Conservation (phyloP, 1,140 invertebrate species). For the Drosophila navojoa region DNA sequence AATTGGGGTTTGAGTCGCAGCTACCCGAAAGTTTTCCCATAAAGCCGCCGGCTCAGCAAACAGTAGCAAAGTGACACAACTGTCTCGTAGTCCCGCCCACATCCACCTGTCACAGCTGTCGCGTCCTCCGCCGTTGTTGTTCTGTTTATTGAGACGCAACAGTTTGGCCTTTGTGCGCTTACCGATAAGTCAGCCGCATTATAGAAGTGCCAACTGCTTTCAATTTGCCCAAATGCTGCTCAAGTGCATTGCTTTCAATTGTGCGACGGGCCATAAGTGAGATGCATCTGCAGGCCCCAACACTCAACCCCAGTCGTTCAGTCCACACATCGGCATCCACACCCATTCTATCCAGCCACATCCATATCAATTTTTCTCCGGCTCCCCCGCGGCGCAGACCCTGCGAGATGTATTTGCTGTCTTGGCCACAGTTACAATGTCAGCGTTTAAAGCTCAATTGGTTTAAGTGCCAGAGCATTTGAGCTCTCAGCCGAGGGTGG, state of each 20-base stretch:
- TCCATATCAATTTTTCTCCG: constrained; percentile 58
- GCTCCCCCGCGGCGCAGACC: constrained; percentile 22
- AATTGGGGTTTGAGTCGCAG: constrained; percentile 15
- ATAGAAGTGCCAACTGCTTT: constrained; percentile 41
- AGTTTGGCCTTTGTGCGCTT: constrained; percentile 53
- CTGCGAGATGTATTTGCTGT: constrained; percentile 19
- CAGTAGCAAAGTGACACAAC: constrained; percentile 2
- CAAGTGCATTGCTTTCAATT: constrained; percentile 49
- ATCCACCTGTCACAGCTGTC: constrained; percentile 18
- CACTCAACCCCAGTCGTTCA: background rate
- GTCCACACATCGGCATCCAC: constrained; percentile 7
- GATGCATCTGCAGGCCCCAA: constrained; percentile 41
- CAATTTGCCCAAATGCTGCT: constrained; percentile 16
- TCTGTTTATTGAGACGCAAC: constrained; percentile 43
- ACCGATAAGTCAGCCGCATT: constrained; percentile 62
- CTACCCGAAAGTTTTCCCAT: constrained; percentile 35
- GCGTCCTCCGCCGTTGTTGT: background rate
- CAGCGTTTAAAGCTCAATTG: constrained; percentile 74
- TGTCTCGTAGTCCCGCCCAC: constrained; percentile 12
- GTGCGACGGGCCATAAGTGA: constrained; percentile 51
- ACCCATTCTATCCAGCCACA: constrained; percentile 26
- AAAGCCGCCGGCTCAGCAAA: constrained; percentile 29
- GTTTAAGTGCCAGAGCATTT: constrained; percentile 66
- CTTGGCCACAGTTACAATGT: constrained; percentile 44
- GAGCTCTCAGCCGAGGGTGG: constrained; percentile 17